A percentile compares a stretch with the other conserved stretches of the same genome.
phyloP scores from a whole-genome alignment of 2,888 invertebrate species.

The Azorinus chamasolen region DNA sequence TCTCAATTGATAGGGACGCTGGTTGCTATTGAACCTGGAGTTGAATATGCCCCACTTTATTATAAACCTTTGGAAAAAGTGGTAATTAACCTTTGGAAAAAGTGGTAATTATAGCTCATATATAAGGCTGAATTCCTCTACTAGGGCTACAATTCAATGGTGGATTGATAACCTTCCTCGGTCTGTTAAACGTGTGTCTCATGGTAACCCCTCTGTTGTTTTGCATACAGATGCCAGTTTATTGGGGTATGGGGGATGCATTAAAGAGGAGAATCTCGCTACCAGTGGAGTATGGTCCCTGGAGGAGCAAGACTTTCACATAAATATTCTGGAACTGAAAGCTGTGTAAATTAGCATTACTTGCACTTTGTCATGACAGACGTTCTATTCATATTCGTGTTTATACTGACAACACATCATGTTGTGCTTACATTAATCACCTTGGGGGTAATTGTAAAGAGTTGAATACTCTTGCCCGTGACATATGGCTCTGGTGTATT shows the following conservation, averaged over 20 bases:
- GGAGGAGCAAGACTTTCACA: constrained; percentile 34
- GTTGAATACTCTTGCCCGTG: constrained; percentile 25
- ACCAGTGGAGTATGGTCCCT: constrained; percentile 34
- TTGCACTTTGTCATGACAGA: constrained; percentile 17
- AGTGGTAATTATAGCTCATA: too few species aligned
- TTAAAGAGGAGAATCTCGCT: background rate
- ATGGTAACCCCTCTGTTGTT: constrained; percentile 7
- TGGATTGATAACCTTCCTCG: constrained; percentile 9
- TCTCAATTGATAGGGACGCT: constrained; percentile 51
- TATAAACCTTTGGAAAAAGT: constrained; percentile 50
- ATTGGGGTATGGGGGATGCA: constrained; percentile 22
- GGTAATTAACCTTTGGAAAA: too few species aligned
- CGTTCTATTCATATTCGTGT: constrained; percentile 18
- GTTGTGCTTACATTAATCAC: constrained; percentile 42
- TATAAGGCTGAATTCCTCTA: too few species aligned
- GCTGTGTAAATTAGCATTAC: constrained; percentile 23
- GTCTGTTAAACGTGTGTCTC: background rate
- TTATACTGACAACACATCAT: constrained; percentile 40
- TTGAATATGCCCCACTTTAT: constrained; percentile 52
- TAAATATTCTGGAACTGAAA: constrained; percentile 41
- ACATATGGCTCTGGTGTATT: constrained; percentile 42
- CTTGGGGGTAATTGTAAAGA: constrained; percentile 38
- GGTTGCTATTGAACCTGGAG: constrained; percentile 51
- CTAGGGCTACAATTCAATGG: constrained; percentile 43
- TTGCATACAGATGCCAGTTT: constrained; percentile 13